Evolutionary conservation across 2,888 invertebrate species (phyloP), one percentile per base, ranked within the genome.

Genomic region (Trichogramma evanescens): DNA sequence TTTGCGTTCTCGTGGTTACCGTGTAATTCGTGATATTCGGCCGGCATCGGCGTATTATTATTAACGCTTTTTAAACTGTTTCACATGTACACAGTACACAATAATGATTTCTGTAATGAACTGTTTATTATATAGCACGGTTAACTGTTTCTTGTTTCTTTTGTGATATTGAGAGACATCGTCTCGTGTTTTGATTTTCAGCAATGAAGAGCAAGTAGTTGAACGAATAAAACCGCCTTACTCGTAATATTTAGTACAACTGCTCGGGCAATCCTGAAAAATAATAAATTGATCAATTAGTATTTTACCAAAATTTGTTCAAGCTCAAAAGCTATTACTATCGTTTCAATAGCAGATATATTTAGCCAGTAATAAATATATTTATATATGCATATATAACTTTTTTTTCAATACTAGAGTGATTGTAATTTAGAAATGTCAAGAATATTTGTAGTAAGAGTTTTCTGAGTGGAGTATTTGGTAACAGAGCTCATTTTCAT

Each of bases 11-110:
- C 76, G 76, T 74, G 75, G 74, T 75, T 74, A 69, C 72, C 70
- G 75, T 75, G 75, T 72, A 69, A 73, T 68, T 76, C 76, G 74
- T 74, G 74, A 71, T 76, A 77, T 73, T 77, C 77, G 71, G 74
- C 74, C 74, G 77, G 77, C 77, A 77, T 77, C 73, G 75, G 77
- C 76, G 75, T 75, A 49, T 56, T 62, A 59, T 48, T 53, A 50
- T 6, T 42, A 59, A 45, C 44, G 41, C 43, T 8, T 44, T 59
- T 58, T 39, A 54, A 3, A n/a, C 50, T 59, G 40, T 62, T 56
- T 62, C 51, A 64, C 64, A 64, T 64, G 64, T 64, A 62, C 64
- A 64, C 61, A 56, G 64, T 62, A 62, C 62, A 64, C 59, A 62
- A 56, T 53, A 13, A 10, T 10, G 13, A 50, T 53, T 7, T 56